phyloP scores from a whole-genome alignment of 1,140 invertebrate genomes.

The Aporrectodea caliginosa region DNA sequence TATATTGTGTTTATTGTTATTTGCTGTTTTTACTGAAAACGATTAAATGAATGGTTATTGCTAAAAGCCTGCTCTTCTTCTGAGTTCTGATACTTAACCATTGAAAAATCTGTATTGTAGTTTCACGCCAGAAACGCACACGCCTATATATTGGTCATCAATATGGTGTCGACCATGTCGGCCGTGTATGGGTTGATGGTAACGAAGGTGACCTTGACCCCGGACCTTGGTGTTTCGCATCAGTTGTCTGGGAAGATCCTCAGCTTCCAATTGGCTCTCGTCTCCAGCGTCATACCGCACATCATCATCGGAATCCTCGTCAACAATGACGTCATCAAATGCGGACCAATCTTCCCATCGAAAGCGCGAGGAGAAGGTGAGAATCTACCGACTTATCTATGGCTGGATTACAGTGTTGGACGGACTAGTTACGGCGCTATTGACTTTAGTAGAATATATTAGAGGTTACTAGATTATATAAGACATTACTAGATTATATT shows the following conservation, averaged over 20 bases:
- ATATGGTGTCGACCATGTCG: neutral
- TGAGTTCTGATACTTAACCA: no score
- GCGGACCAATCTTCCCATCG: neutral
- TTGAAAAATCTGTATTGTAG: no score
- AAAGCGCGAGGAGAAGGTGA: neutral
- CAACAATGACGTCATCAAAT: conserved; percentile 3
- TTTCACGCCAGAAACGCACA: neutral
- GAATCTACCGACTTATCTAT: neutral
- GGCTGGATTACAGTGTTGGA: neutral
- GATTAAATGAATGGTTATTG: no score
- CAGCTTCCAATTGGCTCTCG: conserved; percentile 9
- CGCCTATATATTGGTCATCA: conserved; percentile 3
- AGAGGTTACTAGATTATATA: no score
- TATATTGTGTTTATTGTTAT: no score
- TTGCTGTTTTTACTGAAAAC: no score
- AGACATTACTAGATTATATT: neutral
- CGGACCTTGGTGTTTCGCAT: neutral
- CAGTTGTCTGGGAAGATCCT: neutral
- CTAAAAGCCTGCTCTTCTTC: no score
- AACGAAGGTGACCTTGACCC: neutral
- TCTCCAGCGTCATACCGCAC: neutral
- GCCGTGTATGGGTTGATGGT: conserved; percentile 14
- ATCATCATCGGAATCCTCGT: neutral
- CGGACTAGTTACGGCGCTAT: no score
- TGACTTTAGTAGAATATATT: no score